These are phyloP conservation scores for Leptodactylus fallax DNA, from an alignment of 2,797 vertebrate species.

Conservation along the genomic window DNA sequence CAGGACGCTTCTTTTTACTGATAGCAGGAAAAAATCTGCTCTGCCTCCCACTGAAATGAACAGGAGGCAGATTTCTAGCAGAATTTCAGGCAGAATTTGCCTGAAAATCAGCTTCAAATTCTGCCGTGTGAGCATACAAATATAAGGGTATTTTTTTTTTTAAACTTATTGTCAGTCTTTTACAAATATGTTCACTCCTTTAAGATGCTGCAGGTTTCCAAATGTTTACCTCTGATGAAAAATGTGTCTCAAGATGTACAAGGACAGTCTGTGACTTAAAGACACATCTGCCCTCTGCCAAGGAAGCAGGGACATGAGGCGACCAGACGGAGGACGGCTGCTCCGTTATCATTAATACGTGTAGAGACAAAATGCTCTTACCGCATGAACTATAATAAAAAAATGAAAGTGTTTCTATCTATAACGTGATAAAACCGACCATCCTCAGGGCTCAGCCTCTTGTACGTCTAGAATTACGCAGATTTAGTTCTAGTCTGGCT, in stretches of 20 bases:
- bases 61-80: no score
- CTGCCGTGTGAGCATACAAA: no score
- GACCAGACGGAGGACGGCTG: background rate
- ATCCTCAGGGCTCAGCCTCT: background rate
- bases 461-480: constrained; percentile 19
- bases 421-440: constrained; percentile 1
- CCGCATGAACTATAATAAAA: constrained; percentile 15
- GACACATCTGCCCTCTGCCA: background rate
- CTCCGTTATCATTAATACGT: background rate
- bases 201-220: background rate
- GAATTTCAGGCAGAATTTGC: no score
- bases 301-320: background rate
- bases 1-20: no score
- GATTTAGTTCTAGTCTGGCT: constrained; percentile 25
- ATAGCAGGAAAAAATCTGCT: no score
- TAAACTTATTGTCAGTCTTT: no score
- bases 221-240: background rate
- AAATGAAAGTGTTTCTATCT: constrained; percentile 19
- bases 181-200: background rate
- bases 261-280: background rate
- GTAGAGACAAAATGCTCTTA: background rate
- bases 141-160: no score
- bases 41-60: no score
- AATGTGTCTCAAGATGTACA: background rate
- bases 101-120: no score